Base-by-base conservation (phyloP, 2,797 vertebrate species). In the Sandelia bainsii region DNA sequence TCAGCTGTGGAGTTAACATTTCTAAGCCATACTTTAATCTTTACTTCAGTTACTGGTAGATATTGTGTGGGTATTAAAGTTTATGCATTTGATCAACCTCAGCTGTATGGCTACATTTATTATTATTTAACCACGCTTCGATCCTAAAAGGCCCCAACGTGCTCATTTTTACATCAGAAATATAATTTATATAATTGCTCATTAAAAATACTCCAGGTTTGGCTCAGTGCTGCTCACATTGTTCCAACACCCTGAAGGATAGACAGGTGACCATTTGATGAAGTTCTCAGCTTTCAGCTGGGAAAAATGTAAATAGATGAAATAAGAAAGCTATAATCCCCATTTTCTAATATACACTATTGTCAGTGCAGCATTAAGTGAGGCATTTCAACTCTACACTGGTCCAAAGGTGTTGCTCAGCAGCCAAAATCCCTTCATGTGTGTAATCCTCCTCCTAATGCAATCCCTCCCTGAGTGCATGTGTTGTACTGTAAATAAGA, bases 401-500 rank as follows among this genome's bases (percentile, higher is more conserved):
- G 53, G 45, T 80, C 62, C 42, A 72, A 69, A 87, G 59, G 48
- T 78, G 54, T 69, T 83, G 67, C 58, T 77, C 49, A 62, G 70
- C 67, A 77, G 79, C 81, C 78, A 79, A 78, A 51, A 75, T 13
- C 11, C 49, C 60, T 72, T 48, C 62, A 66, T 75, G 80, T 69
- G 72, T 81, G 72, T 68, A 86, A 64, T 66, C 62, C 77, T 62
- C 23, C 51, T 14, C 62, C 59, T 45, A 69, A 72, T 79, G 83
- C 27, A 23, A 73, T 79, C 77, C 72, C 27, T 63, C 63, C 71
- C 69, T 53, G 25, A 60, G 81, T 61, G 23, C 63, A 71, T 61
- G 79, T 83, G 81, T 84, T 84, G 78, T 72, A 84, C 81, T 81
- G 82, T 91, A 87, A 90, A 90, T 87, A 89, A 74, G 75, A 75